Percentiles rank a stretch among this genome's conserved stretches.
phyloP scores from a whole-genome alignment of 2,888 invertebrate genomes.

The Hirtodrosophila cameraria region DNA sequence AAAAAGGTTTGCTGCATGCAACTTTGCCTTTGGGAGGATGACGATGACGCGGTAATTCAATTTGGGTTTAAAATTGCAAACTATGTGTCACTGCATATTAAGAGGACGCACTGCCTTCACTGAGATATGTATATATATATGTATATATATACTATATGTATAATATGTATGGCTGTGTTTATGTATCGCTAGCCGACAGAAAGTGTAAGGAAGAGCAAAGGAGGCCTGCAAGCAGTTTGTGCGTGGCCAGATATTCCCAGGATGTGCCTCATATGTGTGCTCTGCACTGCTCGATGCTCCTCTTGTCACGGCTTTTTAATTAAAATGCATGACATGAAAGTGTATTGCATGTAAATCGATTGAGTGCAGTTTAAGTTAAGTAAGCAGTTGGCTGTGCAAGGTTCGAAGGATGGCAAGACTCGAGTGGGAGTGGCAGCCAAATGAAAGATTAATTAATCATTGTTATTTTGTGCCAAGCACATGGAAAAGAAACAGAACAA shows the following conservation, averaged over 20 bases:
- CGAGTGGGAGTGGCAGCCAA: slow-evolving; percentile 15
- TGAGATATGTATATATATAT: not conserved
- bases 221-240: slow-evolving; percentile 14
- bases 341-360: slow-evolving; percentile 66
- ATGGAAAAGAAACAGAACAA: not conserved
- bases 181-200: slow-evolving; percentile 3
- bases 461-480: slow-evolving; percentile 44
- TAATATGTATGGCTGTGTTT: slow-evolving; percentile 2
- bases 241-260: slow-evolving; percentile 12
- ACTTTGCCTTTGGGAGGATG: slow-evolving; percentile 11
- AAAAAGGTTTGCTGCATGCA: slow-evolving; percentile 1
- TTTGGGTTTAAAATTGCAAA: slow-evolving; percentile 72
- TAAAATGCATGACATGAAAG: slow-evolving; percentile 68
- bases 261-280: not conserved
- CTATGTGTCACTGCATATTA: slow-evolving; percentile 44
- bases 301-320: slow-evolving; percentile 63
- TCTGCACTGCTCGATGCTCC: slow-evolving; percentile 2
- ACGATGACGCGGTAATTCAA: slow-evolving; percentile 60
- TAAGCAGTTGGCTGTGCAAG: slow-evolving; percentile 16
- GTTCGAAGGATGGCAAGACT: not conserved
- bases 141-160: not conserved
- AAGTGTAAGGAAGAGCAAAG: slow-evolving; percentile 2
- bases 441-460: slow-evolving; percentile 62
- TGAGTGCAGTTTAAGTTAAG: slow-evolving; percentile 68
- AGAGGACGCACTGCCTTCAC: slow-evolving; percentile 34